These are phyloP conservation scores for Lutra lutra DNA, from an alignment of 2,797 vertebrate species.

Conservation along the genomic window DNA sequence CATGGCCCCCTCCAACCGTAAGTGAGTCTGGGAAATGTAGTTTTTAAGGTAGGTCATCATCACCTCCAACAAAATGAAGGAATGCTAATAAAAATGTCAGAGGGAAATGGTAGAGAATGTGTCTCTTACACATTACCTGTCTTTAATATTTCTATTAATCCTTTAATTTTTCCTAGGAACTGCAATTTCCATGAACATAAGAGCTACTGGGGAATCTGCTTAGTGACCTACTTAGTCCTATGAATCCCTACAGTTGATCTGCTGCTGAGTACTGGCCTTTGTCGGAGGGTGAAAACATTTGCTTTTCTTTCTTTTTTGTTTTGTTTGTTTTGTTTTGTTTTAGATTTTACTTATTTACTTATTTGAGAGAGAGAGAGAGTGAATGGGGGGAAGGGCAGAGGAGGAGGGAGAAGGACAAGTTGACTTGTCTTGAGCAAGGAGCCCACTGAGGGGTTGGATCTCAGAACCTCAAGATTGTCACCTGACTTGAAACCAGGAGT, in stretches of 20 bases:
- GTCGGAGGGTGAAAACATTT: neutral
- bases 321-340: neutral
- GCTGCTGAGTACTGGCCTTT: neutral
- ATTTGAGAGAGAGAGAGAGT: neutral
- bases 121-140: neutral
- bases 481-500: neutral
- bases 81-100: neutral
- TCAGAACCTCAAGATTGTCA: neutral
- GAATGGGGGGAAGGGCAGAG: neutral
- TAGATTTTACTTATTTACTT: neutral
- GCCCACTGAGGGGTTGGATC: neutral
- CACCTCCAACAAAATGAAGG: neutral
- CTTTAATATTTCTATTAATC: neutral
- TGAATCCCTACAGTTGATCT: neutral
- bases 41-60: neutral
- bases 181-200: neutral
- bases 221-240: neutral
- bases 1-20: neutral
- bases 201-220: accelerated
- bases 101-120: neutral
- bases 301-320: neutral
- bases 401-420: neutral
- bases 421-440: neutral
- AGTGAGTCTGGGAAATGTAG: neutral
- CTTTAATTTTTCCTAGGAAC: neutral